Conservation (phyloP, 1,140 invertebrate species). For the Cydia pomonella region DNA sequence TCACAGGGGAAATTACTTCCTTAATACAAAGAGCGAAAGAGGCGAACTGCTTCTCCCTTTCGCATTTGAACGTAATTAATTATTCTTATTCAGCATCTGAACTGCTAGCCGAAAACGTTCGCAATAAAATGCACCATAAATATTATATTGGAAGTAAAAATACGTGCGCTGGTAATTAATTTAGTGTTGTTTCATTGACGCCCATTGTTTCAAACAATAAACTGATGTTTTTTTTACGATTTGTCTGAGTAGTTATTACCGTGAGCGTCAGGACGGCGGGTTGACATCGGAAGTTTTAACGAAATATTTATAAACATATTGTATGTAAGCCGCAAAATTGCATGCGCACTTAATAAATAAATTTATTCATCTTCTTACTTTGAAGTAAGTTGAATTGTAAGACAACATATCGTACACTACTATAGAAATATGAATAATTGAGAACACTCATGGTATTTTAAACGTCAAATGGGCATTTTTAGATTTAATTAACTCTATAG, state of each 20-base stretch:
- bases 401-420: too few species aligned
- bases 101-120: neutral
- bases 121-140: constrained; percentile 5
- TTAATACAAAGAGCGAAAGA: neutral
- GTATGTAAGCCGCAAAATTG: too few species aligned
- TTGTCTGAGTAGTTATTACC: neutral
- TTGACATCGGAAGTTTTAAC: too few species aligned
- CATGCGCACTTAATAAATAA: neutral
- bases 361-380: neutral
- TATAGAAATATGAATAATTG: too few species aligned
- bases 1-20: constrained; percentile 6
- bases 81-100: neutral
- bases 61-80: neutral
- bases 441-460: too few species aligned
- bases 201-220: constrained; percentile 9
- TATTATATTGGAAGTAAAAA: constrained; percentile 29
- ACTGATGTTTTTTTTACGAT: constrained; percentile 1
- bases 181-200: constrained; percentile 20
- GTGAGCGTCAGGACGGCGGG: neutral
- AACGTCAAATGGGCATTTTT: too few species aligned
- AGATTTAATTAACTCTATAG: too few species aligned
- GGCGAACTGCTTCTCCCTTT: neutral
- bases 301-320: too few species aligned
- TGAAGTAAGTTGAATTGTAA: neutral
- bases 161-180: neutral